phyloP scores from a whole-genome alignment of 2,888 invertebrate genomes.

The Pollenia labialis region DNA sequence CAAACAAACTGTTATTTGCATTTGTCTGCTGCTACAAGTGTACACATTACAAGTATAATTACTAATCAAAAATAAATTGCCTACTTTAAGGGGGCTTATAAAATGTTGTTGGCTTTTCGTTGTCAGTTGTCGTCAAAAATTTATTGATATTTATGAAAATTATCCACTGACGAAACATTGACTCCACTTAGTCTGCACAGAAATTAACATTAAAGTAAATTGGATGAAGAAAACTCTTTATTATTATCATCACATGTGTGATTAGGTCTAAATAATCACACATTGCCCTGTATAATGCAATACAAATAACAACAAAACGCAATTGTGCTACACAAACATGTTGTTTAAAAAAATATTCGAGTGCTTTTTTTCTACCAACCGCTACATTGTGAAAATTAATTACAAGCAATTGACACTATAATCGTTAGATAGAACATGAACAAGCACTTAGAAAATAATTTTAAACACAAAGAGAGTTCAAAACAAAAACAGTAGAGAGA shows the following conservation, averaged over 20 bases:
- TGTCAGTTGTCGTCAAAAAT: conserved; percentile 5
- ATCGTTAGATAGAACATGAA: conserved; percentile 65
- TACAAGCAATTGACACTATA: conserved; percentile 65
- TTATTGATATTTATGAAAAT: conserved; percentile 36
- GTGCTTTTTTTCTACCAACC: not conserved
- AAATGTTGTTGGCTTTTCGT: not conserved
- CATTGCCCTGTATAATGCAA: conserved; percentile 35
- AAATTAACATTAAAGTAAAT: conserved; percentile 43
- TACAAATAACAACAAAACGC: conserved; percentile 21
- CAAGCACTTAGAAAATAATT: conserved; percentile 58
- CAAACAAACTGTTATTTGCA: not conserved
- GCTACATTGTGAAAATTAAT: conserved; percentile 45
- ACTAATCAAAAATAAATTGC: not conserved
- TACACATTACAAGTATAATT: not conserved
- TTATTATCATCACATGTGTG: conserved; percentile 25
- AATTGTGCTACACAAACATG: conserved; percentile 23
- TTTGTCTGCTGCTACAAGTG: not conserved
- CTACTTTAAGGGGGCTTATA: conserved; percentile 8
- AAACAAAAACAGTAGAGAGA: not conserved
- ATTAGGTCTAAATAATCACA: conserved; percentile 61
- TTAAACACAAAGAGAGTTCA: conserved; percentile 9
- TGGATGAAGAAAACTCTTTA: conserved; percentile 37
- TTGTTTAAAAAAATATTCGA: conserved; percentile 9
- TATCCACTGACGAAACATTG: conserved; percentile 19
- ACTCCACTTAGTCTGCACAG: not conserved